phyloP scores from a whole-genome alignment of 2,113 vertebrate species.

The Rhea americana region DNA sequence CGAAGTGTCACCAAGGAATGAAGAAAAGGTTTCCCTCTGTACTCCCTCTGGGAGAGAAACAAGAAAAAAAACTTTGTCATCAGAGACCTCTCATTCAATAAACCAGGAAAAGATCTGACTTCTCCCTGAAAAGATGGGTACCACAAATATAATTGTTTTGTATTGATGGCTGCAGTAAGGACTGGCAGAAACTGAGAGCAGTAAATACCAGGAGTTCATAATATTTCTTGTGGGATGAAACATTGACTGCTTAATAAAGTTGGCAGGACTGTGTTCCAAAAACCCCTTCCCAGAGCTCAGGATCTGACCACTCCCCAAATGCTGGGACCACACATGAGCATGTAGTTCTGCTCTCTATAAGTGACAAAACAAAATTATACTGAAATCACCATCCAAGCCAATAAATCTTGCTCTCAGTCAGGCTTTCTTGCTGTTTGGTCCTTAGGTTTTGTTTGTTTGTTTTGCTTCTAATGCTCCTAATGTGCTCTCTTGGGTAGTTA shows the following conservation, averaged over 20 bases:
- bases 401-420: constrained; percentile 16
- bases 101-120: not conserved
- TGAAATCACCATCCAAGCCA: not conserved
- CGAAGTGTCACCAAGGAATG: not conserved
- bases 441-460: not conserved
- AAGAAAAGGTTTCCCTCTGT: not conserved
- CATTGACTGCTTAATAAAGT: constrained; percentile 14
- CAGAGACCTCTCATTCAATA: constrained; percentile 23
- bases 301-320: constrained; percentile 3
- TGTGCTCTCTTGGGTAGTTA: not conserved
- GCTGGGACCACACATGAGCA: constrained; percentile 59
- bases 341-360: not conserved
- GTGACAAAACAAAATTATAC: constrained; percentile 21
- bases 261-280: constrained; percentile 16
- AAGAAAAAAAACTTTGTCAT: not conserved
- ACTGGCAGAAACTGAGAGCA: not conserved
- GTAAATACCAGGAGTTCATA: constrained; percentile 12
- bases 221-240: constrained; percentile 35
- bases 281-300: constrained; percentile 16
- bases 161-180: constrained; percentile 9
- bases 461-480: constrained; percentile 18
- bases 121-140: not conserved
- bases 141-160: not conserved
- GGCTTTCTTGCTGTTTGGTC: not conserved
- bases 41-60: not conserved